Base-by-base conservation (phyloP, 37 sponge, comb jelly and placozoan species). In the Halisarca cf. caerulea region DNA sequence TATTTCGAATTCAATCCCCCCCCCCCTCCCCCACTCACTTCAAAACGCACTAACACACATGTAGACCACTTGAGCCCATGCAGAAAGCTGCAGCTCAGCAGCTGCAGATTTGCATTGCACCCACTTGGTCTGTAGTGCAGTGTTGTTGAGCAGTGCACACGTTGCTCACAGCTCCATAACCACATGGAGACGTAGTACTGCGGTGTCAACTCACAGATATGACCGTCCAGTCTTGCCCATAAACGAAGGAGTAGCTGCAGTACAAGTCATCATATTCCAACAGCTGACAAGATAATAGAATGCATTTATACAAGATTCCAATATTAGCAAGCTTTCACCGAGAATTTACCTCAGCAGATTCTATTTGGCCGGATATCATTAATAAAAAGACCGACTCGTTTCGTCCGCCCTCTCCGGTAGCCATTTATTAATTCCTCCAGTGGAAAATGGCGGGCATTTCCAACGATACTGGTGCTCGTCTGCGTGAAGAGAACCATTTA, bases 141-240 rank as follows among this genome's bases (percentile, higher is more conserved):
- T n/a, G n/a, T n/a, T n/a, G n/a, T n/a, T n/a, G n/a, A n/a, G n/a
- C n/a, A n/a, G n/a, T n/a, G n/a, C n/a, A n/a, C n/a, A n/a, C n/a
- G n/a, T n/a, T n/a, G n/a, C n/a, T n/a, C n/a, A n/a, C n/a, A n/a
- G n/a, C n/a, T n/a, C n/a, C n/a, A n/a, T n/a, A n/a, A n/a, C n/a
- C n/a, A n/a, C n/a, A n/a, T n/a, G n/a, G n/a, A n/a, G n/a, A n/a
- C n/a, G n/a, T 14, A 38, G 24, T n/a, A n/a, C n/a, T n/a, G n/a
- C n/a, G n/a, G n/a, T n/a, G n/a, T n/a, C n/a, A n/a, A 80, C 95
- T 78, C 64, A 95, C 98, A 17, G 99, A 90, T 15, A 94, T 82
- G 35, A 96, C 66, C 2, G 90, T 87, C 99, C 99, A 98, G 66
- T 98, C 99, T 61, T 92, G 90, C 4, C 99, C 99, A 32, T 90